Evolutionary conservation across 2,888 invertebrate genomes (phyloP).

Genomic region (Drosophila rellima): DNA sequence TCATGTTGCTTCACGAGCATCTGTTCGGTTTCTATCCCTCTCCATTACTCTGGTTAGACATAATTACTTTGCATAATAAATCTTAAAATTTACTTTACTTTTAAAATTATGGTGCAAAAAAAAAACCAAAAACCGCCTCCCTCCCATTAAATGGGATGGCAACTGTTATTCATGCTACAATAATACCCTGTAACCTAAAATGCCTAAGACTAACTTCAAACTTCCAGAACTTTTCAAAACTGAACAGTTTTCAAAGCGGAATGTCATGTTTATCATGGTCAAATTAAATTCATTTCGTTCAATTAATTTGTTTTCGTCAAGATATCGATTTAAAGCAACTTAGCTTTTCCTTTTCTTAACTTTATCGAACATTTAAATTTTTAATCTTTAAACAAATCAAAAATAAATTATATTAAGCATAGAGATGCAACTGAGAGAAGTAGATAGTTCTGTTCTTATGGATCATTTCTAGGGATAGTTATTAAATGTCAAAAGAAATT

Average conservation of each 20-base stretch:
- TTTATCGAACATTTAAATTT: too few relatives aligned
- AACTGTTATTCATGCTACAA: constrained; percentile 9
- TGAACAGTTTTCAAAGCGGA: too few relatives aligned
- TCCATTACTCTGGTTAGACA: constrained; percentile 1
- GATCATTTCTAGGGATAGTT: background rate
- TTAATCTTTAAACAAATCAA: too few relatives aligned
- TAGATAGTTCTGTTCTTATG: background rate
- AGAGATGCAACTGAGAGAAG: background rate
- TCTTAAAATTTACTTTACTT: constrained; percentile 34
- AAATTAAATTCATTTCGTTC: too few relatives aligned
- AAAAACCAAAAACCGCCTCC: constrained; percentile 9
- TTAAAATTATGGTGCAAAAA: constrained; percentile 13
- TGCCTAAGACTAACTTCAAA: too few relatives aligned
- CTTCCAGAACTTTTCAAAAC: too few relatives aligned
- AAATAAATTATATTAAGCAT: background rate
- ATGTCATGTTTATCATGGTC: too few relatives aligned
- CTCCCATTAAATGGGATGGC: constrained; percentile 2
- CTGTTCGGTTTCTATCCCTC: background rate
- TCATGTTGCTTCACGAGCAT: constrained; percentile 40
- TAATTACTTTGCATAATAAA: constrained; percentile 49
- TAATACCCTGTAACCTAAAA: constrained; percentile 10
- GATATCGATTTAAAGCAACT: too few relatives aligned
- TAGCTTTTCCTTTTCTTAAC: too few relatives aligned
- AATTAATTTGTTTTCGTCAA: too few relatives aligned
- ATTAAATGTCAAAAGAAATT: too few relatives aligned